Base-by-base conservation (phyloP, 2,113 vertebrate species). In the Neolamprologus brichardi region DNA sequence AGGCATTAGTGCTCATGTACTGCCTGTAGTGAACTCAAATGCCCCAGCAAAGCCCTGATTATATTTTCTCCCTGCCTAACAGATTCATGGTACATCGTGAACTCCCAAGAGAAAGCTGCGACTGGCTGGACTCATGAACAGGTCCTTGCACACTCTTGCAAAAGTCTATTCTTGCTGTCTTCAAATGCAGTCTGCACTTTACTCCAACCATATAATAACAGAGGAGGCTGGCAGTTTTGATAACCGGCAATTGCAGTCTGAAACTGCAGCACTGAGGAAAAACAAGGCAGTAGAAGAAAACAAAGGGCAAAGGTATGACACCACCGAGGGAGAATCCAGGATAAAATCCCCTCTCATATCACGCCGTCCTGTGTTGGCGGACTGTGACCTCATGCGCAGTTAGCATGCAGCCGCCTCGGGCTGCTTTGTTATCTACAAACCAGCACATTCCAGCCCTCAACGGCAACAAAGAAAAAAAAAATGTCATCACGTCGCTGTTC, bases 381-480 rank as follows among this genome's bases (percentile, higher is more conserved):
- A 91, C 46, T 81, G 88, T 96, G 96, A 96, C 96, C 96, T 96
- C 94, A 95, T 95, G 91, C 93, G 91, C 89, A 95, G 85, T 92
- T 91, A 87, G 94, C 93, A 89, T 79, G 78, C 90, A 86, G 89
- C 83, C 80, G 83, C 94, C 90, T 90, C 91, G 89, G 79, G 93
- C 89, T 93, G 90, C 94, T 94, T 94, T 95, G 94, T 95, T 95
- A 96, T 96, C 94, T 94, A 80, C 84, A 87, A 94, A 94, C 62
- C 92, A 93, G 93, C 95, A 95, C 94, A 96, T 96, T 95, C 92
- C 95, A 91, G 78, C 83, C 80, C 84, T 86, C 88, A 86, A 90
- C 52, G 4, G 90, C 84, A 79, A 83, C 37, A 83, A 60, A 75
- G 64, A 79, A 88, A 83, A 25, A 25, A 81, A 84, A 83, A 83